Conservation (phyloP, 64 coral and sea anemone genomes). For the Pocillopora verrucosa region DNA sequence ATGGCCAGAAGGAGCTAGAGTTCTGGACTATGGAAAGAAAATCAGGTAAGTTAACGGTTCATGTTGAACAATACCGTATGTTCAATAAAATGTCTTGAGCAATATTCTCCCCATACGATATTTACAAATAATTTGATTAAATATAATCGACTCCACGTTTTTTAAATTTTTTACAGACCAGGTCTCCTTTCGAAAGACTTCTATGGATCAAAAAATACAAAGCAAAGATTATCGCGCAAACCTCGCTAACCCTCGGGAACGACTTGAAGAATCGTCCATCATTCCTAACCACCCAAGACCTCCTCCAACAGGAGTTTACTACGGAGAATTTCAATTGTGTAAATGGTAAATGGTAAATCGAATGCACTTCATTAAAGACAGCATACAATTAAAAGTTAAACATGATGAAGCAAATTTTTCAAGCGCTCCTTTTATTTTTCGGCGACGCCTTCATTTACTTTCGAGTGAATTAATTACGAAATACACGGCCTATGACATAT, state of each 20-base stretch:
- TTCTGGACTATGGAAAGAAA: neutral
- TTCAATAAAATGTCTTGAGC: too few relatives aligned
- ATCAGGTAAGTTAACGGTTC: neutral
- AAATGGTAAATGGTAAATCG: conserved; percentile 28
- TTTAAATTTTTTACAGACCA: neutral
- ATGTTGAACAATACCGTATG: too few relatives aligned
- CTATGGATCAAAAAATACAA: neutral
- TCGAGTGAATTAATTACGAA: too few relatives aligned
- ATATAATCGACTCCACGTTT: neutral
- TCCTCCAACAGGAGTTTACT: neutral
- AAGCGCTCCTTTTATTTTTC: neutral
- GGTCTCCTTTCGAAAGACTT: neutral
- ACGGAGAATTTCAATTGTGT: conserved; percentile 3
- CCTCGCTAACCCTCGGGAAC: neutral
- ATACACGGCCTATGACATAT: too few relatives aligned
- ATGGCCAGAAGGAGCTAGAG: neutral
- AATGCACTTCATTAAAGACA: neutral
- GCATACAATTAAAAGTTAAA: neutral
- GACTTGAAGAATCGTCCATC: neutral
- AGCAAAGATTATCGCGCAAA: neutral
- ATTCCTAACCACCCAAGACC: neutral
- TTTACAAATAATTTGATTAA: neutral
- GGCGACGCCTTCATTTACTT: too few relatives aligned
- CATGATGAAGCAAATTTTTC: too few relatives aligned
- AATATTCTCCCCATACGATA: neutral